Conservation (phyloP, 1,140 invertebrate species). For the Bombus terrestris region DNA sequence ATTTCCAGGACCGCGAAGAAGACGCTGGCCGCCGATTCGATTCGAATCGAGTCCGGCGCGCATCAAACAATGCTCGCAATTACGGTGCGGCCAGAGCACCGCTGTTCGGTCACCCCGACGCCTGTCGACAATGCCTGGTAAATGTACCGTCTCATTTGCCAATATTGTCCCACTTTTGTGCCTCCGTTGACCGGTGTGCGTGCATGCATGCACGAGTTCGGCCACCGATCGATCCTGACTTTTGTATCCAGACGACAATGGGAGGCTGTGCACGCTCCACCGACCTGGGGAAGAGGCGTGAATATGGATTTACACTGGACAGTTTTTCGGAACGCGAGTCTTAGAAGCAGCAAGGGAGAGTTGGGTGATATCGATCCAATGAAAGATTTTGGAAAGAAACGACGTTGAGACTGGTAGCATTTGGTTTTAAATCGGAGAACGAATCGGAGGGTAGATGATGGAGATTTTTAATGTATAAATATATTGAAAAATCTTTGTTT, state of each 20-base stretch:
- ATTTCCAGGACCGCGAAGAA: slow-evolving; percentile 35
- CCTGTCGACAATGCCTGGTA: slow-evolving; percentile 72
- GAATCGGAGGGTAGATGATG: not conserved
- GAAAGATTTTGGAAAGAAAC: not conserved
- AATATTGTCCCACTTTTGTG: slow-evolving; percentile 82
- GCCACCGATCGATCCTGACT: slow-evolving; percentile 60
- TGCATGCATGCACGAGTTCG: slow-evolving; percentile 42
- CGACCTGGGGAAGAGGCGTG: slow-evolving; percentile 30
- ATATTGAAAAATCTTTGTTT: too few species aligned
- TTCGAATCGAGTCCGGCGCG: slow-evolving; percentile 66
- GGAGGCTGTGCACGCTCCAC: not conserved
- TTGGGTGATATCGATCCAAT: not conserved
- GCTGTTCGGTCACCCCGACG: slow-evolving; percentile 62
- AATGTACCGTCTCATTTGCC: slow-evolving; percentile 81
- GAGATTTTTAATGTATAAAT: not conserved
- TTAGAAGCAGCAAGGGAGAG: not conserved
- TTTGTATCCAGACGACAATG: slow-evolving; percentile 57
- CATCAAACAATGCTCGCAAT: slow-evolving; percentile 78
- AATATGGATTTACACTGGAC: slow-evolving; percentile 42
- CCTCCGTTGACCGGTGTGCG: slow-evolving; percentile 8
- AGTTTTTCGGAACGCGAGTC: not conserved
- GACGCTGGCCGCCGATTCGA: slow-evolving; percentile 36
- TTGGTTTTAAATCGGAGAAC: not conserved
- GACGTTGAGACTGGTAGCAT: not conserved
- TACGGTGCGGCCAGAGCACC: slow-evolving; percentile 67